Percentiles rank a stretch among this genome's conserved stretches.
These are phyloP conservation scores for Remorina albescens DNA, from an alignment of 2,797 vertebrate species.

Conservation along the genomic window DNA sequence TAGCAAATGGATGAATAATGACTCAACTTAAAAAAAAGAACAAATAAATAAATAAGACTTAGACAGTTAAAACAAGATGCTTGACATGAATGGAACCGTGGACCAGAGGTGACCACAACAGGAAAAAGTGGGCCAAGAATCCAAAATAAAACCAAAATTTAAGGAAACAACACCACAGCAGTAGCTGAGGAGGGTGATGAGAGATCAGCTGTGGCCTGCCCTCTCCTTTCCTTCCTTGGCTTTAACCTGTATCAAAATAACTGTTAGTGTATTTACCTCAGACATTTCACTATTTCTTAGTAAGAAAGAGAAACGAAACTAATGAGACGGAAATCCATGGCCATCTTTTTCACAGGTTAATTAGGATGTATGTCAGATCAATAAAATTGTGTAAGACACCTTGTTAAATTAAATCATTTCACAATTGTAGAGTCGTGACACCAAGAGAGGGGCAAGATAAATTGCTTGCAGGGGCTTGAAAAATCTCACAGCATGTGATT, in stretches of 20 bases:
- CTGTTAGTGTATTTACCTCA: conserved; percentile 5
- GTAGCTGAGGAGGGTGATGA: not conserved
- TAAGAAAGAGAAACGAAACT: conserved; percentile 2
- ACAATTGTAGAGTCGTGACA: conserved; percentile 20
- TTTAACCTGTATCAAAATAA: conserved; percentile 16
- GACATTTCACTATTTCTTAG: conserved; percentile 1
- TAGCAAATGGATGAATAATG: conserved; percentile 20
- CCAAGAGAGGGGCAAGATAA: conserved; percentile 39
- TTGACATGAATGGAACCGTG: conserved; percentile 1
- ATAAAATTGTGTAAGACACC: conserved; percentile 25
- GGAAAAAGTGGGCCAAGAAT: conserved; percentile 1
- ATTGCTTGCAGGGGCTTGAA: conserved; percentile 26
- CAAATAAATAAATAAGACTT: not conserved
- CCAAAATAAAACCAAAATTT: conserved; percentile 9
- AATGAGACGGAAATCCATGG: no score
- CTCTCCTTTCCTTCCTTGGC: no score
- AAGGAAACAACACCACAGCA: conserved; percentile 1
- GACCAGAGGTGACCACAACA: not conserved
- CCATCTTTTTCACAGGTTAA: no score
- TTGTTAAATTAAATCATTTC: conserved; percentile 29
- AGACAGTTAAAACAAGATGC: conserved; percentile 19
- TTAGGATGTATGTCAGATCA: conserved; percentile 23
- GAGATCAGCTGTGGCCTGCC: conserved; percentile 17
- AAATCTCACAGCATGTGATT: conserved; percentile 2
- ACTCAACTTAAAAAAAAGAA: not conserved